phyloP scores from a whole-genome alignment of 2,888 invertebrate genomes.

The Xestia c-nigrum region DNA sequence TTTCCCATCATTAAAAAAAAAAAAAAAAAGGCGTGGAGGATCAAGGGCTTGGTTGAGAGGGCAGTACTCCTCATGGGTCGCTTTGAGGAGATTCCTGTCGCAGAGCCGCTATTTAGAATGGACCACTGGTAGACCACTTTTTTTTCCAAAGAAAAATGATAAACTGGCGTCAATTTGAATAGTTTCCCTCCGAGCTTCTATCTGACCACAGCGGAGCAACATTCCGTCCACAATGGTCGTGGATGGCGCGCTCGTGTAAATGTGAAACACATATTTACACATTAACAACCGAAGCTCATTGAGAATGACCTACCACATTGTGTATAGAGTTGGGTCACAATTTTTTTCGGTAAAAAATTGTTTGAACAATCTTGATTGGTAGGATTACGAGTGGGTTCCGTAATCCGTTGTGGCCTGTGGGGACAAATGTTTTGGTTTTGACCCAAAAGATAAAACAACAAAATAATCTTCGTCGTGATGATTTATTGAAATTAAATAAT shows the following conservation, averaged over 20 bases:
- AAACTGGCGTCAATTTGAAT: constrained; percentile 35
- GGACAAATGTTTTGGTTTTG: neutral
- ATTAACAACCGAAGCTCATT: constrained; percentile 79
- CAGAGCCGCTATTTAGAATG: no score
- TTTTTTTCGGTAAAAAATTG: constrained; percentile 66
- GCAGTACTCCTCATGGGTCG: no score
- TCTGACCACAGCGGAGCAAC: constrained; percentile 38
- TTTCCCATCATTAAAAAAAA: no score
- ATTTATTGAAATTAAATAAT: neutral
- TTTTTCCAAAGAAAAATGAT: no score
- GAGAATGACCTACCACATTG: constrained; percentile 84
- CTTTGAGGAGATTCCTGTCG: no score
- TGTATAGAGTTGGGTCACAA: constrained; percentile 76
- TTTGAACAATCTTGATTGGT: constrained; percentile 40
- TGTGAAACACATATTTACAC: constrained; percentile 82
- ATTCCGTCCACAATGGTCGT: constrained; percentile 61
- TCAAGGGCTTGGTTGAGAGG: no score
- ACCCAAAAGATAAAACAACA: neutral
- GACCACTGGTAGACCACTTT: no score
- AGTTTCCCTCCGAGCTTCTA: constrained; percentile 6
- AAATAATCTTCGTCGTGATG: neutral
- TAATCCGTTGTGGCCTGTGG: constrained; percentile 16
- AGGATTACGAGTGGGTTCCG: constrained; percentile 58
- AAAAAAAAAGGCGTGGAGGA: no score
- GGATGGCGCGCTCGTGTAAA: constrained; percentile 75